phyloP scores from a whole-genome alignment of 2,797 vertebrate genomes.

The Australoheros facetus region DNA sequence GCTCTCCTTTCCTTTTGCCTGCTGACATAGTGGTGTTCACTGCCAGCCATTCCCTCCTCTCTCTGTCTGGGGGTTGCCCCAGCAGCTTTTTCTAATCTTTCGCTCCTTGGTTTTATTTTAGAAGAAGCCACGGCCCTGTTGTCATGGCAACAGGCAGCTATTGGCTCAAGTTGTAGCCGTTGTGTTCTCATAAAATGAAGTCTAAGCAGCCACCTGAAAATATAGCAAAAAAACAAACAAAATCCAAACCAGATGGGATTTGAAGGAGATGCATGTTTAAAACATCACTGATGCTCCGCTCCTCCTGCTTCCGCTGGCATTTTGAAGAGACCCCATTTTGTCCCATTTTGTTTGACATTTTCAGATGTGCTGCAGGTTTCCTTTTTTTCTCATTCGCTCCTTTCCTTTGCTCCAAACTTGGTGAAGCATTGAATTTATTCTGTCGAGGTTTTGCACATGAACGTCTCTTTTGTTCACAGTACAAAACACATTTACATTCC shows the following conservation, averaged over 20 bases:
- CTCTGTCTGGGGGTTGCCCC: conserved; percentile 47
- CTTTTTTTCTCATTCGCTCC: neutral
- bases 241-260: neutral
- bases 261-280: conserved; percentile 8
- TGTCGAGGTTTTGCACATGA: conserved; percentile 48
- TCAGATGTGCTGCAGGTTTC: conserved; percentile 23
- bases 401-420: conserved; percentile 23
- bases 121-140: conserved; percentile 59
- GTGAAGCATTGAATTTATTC: conserved; percentile 15
- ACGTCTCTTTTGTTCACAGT: conserved; percentile 31
- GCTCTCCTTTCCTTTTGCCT: neutral
- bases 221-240: neutral
- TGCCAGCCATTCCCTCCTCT: neutral
- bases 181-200: conserved; percentile 26
- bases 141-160: conserved; percentile 70
- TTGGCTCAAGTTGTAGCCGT: conserved; percentile 37
- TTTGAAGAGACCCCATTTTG: conserved; percentile 28
- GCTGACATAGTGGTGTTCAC: neutral
- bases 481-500: conserved; percentile 48
- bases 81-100: conserved; percentile 57
- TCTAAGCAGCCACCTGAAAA: neutral
- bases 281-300: neutral
- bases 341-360: conserved; percentile 48
- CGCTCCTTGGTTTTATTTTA: conserved; percentile 55
- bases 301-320: conserved; percentile 9